Conservation (phyloP, 2,888 invertebrate species). For the Harpalus rufipes region DNA sequence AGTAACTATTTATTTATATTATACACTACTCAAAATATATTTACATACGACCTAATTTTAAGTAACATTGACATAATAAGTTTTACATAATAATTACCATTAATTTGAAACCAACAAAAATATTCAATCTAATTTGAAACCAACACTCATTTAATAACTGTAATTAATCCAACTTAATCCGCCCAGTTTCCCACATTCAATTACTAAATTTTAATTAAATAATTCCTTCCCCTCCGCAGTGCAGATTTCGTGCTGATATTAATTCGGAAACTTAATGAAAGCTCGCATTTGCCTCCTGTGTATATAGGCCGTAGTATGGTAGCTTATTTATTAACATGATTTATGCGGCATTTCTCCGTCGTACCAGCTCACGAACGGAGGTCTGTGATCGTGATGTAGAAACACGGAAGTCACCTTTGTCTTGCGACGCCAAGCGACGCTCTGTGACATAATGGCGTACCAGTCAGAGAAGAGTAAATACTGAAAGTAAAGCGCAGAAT, state of each 20-base stretch:
- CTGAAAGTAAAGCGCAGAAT: background rate
- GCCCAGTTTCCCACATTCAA: background rate
- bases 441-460: conserved; percentile 8
- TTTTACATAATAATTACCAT: too few species aligned
- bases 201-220: background rate
- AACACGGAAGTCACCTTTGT: conserved; percentile 55
- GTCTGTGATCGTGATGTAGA: conserved; percentile 10
- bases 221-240: background rate
- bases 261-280: background rate
- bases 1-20: too few species aligned
- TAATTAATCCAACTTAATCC: background rate
- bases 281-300: background rate
- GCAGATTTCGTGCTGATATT: background rate
- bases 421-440: conserved; percentile 39
- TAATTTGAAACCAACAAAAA: too few species aligned
- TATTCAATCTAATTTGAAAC: background rate
- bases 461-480: conserved; percentile 14
- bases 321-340: background rate
- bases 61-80: too few species aligned
- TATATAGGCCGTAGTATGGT: background rate
- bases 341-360: background rate
- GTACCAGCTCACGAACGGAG: background rate
- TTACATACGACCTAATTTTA: too few species aligned
- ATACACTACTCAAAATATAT: too few species aligned
- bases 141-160: background rate